Evolutionary conservation across 1,140 invertebrate genomes (phyloP).

Genomic region (Cyphomyrmex costatus): DNA sequence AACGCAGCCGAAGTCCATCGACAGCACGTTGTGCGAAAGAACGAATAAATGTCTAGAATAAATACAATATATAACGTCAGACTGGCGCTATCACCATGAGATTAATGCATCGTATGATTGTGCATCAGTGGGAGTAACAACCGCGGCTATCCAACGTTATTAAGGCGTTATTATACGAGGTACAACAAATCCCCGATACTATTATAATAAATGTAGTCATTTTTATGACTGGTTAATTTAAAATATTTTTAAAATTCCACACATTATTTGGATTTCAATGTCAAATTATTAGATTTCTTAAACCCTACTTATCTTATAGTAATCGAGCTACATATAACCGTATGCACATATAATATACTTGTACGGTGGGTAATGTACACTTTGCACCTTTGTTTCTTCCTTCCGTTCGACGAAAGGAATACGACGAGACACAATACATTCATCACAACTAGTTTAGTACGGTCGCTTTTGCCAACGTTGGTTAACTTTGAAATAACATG

Average conservation of each 20-base stretch:
- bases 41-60: not conserved
- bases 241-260: not conserved
- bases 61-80: not conserved
- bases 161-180: not conserved
- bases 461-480: not conserved
- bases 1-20: no score
- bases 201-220: not conserved
- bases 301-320: no score
- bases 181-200: not conserved
- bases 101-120: slow-evolving; percentile 44
- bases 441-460: not conserved
- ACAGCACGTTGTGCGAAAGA: not conserved
- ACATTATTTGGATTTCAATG: no score
- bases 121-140: not conserved
- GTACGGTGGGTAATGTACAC: not conserved
- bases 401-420: slow-evolving; percentile 19
- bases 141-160: not conserved
- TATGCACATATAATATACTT: no score
- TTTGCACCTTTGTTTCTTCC: slow-evolving; percentile 27
- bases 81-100: not conserved
- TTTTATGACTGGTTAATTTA: not conserved
- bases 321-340: no score
- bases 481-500: not conserved
- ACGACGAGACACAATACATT: not conserved
- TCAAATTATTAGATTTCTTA: no score